Evolutionary conservation across 2,888 invertebrate genomes (phyloP).

Genomic region (Cosmia trapezina): DNA sequence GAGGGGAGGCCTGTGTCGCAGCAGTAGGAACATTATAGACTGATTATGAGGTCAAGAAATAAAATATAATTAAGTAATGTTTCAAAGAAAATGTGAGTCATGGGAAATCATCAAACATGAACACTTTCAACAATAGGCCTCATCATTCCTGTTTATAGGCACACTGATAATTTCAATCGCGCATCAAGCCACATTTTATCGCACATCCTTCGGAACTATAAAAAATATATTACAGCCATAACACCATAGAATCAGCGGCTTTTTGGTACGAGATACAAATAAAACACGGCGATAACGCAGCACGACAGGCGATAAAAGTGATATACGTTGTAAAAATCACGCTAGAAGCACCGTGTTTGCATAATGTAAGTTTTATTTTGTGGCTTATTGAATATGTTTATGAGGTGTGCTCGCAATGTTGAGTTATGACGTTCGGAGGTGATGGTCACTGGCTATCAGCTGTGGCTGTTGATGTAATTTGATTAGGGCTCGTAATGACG

Average conservation of each 20-base stretch:
- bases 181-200: conserved; percentile 68
- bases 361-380: conserved; percentile 69
- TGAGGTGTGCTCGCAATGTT: conserved; percentile 41
- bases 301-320: conserved; percentile 74
- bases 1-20: too few species aligned
- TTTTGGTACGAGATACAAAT: conserved; percentile 72
- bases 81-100: not conserved
- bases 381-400: conserved; percentile 68
- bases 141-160: conserved; percentile 57
- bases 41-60: too few species aligned
- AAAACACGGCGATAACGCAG: conserved; percentile 73
- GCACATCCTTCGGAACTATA: conserved; percentile 75
- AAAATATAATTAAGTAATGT: not conserved
- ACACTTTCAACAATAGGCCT: conserved; percentile 53
- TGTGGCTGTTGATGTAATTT: not conserved
- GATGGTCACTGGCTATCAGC: conserved; percentile 21
- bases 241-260: conserved; percentile 72
- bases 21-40: not conserved
- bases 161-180: conserved; percentile 68
- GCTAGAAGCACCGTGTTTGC: conserved; percentile 62
- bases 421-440: conserved; percentile 34
- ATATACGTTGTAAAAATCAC: conserved; percentile 76
- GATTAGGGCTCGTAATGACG: not conserved
- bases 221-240: conserved; percentile 76
- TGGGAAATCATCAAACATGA: too few species aligned